Evolutionary conservation across 2,113 vertebrate genomes (phyloP), one percentile per base, ranked within the genome.

Genomic region (Thryonomys swinderianus): DNA sequence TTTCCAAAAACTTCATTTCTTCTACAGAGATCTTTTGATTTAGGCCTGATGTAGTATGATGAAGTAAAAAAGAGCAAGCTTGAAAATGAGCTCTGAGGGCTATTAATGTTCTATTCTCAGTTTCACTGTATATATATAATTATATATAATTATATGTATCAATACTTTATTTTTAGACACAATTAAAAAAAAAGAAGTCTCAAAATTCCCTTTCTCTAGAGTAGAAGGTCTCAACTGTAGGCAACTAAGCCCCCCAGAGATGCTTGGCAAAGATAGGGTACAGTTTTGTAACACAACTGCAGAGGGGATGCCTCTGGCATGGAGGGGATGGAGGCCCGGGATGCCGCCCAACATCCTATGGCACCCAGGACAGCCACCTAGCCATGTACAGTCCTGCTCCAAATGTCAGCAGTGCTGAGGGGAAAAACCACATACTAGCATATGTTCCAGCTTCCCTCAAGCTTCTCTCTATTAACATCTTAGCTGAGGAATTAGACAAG

Each of bases 361-460:
- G 32, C n/a, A 23, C 32, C 16, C 57, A 73, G 40, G 32, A 57
- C 0, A 0, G 64, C 25, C 57, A 48, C 71, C 13, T 0, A 12
- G 82, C 61, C 37, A 7, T 4, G 23, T 4, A 88, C 5, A 7
- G 13, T 48, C 18, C 32, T n/a, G 79, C 53, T 55, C 3, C 0
- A 59, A 3, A 1, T 0, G 5, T 6, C 14, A 21, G 12, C 10
- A 7, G 4, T 27, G 37, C 66, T 0, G 4, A 34, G 51, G 30
- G 0, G 10, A 40, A 53, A 34, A 4, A 1, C 48, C 7, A 34
- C 12, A 6, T 12, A 2, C 30, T 1, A 8, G 34, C n/a, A 42
- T 30, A 25, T 1, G 5, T 9, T 40, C 32, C 23, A 8, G 30
- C 23, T 67, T 62, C 25, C 71, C 59, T 25, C 37, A 89, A 76